Conservation (phyloP, 2,888 invertebrate genomes). For the Mesochorus sp. region DNA sequence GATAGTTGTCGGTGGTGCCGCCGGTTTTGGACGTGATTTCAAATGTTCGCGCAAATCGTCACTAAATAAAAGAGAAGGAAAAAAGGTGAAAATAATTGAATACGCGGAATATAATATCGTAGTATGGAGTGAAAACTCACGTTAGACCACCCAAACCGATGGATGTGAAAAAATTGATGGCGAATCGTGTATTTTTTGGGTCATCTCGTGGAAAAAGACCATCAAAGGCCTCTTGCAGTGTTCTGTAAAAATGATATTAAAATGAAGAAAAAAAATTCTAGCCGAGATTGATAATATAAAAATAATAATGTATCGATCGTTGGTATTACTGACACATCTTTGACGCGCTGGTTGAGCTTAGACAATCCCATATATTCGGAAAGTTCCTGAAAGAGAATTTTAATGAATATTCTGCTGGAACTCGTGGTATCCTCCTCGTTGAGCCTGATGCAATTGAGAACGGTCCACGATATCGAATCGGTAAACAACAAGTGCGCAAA, state of each 20-base stretch:
- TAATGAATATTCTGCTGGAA: slow-evolving; percentile 98
- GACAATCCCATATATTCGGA: slow-evolving; percentile 97
- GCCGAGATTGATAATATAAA: background rate
- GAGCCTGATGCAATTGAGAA: slow-evolving; percentile 92
- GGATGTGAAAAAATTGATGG: slow-evolving; percentile 85
- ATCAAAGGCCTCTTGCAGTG: slow-evolving; percentile 92
- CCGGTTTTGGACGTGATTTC: slow-evolving; percentile 88
- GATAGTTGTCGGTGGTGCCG: slow-evolving; percentile 65
- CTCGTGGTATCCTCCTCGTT: slow-evolving; percentile 99
- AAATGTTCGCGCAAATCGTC: slow-evolving; percentile 95
- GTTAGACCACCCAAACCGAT: slow-evolving; percentile 95
- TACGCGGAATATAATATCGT: background rate
- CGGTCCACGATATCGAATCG: slow-evolving; percentile 98
- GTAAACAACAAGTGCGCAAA: slow-evolving; percentile 98
- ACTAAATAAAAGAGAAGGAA: slow-evolving; percentile 72
- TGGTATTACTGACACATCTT: slow-evolving; percentile 89
- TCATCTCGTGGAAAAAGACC: slow-evolving; percentile 98
- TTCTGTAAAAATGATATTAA: slow-evolving; percentile 84
- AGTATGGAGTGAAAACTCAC: slow-evolving; percentile 80
- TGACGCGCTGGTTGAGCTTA: slow-evolving; percentile 94
- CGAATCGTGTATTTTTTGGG: slow-evolving; percentile 97
- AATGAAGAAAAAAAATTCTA: background rate
- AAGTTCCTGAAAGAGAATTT: slow-evolving; percentile 97
- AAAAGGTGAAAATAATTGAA: background rate
- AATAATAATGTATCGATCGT: slow-evolving; percentile 4